A percentile compares a stretch with the other conserved stretches of the same genome.
Evolutionary conservation across 2,888 invertebrate species (phyloP).

Genomic region (Apamea crenata): DNA sequence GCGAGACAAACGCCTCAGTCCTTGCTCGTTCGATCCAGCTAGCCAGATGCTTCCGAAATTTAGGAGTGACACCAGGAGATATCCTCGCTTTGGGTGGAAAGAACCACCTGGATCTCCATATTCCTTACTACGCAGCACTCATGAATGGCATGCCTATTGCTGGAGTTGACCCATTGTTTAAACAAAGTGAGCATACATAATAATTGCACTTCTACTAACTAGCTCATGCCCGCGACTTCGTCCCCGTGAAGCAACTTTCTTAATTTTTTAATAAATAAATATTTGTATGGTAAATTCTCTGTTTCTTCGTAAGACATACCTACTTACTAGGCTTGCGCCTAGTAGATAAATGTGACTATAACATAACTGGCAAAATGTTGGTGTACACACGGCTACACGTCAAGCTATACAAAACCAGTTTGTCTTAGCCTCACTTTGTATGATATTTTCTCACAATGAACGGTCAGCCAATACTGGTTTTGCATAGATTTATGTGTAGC

Average conservation of each 20-base stretch:
- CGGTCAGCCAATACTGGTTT: no score
- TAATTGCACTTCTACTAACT: no score
- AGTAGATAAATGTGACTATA: neutral
- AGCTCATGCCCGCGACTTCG: no score
- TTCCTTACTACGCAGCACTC: conserved; percentile 81
- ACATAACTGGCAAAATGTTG: neutral
- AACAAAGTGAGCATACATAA: conserved; percentile 77
- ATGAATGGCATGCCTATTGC: conserved; percentile 79
- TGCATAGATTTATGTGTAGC: no score
- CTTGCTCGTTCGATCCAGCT: conserved; percentile 76
- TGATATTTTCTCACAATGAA: no score
- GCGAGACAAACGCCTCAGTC: conserved; percentile 79
- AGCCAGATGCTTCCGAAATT: conserved; percentile 74
- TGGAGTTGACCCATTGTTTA: conserved; percentile 81
- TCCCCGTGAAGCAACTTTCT: no score
- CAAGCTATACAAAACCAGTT: no score
- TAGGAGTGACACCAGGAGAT: conserved; percentile 79
- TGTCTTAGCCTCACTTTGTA: no score
- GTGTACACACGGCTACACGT: no score
- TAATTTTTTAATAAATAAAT: no score
- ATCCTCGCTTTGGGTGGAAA: conserved; percentile 79
- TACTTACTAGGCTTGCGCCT: neutral
- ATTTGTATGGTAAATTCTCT: no score
- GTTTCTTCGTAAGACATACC: no score
- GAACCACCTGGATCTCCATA: conserved; percentile 81